Evolutionary conservation across 92 coral and sea anemone genomes (phyloP), one percentile per base, ranked within the genome.

Genomic region (Palythoa caribaeorum): DNA sequence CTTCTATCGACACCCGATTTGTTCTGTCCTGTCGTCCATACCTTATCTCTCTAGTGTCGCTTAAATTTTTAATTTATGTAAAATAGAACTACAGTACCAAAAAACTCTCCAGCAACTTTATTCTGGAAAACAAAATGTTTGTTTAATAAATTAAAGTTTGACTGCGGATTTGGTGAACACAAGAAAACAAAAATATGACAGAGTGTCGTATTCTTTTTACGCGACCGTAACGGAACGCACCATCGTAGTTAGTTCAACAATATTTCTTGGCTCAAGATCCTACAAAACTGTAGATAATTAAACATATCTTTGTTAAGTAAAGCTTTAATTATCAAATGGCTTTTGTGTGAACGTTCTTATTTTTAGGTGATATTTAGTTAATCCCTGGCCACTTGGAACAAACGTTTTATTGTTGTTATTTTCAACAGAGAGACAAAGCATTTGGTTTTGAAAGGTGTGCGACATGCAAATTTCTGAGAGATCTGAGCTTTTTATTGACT

Each of bases 381-480:
- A 16, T 11, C 19, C 83, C 38, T 6, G 51, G 8, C 83, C 83
- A 78, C 35, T 16, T 57, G 83, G 71, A 78, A 54, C 83, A 37
- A 19, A 13, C 38, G 21, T 6, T 78, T 8, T 36, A 78, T 55
- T 78, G 83, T 55, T 78, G 83, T 78, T 55, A 69, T 78, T 78
- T 52, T 78, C 83, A 19, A 78, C 36, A 60, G 35, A 20, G 54
- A 52, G 48, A 52, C 5, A 60, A 78, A 73, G 12, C 53, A 35
- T 53, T 55, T 78, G 52, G 54, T 78, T 62, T 78, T 78, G 3
- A 52, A 37, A 16, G 71, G 54, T 78, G 36, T 78, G 3, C 48
- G 54, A 37, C 52, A 78, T 78, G 70, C 83, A 78, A 78, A 78
- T 78, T 78, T 55, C 20, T 78, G 60, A 47, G 48, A 78, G 21